Conservation (phyloP, 37 sponge, comb jelly and placozoan genomes). For the Beroe ovata region DNA sequence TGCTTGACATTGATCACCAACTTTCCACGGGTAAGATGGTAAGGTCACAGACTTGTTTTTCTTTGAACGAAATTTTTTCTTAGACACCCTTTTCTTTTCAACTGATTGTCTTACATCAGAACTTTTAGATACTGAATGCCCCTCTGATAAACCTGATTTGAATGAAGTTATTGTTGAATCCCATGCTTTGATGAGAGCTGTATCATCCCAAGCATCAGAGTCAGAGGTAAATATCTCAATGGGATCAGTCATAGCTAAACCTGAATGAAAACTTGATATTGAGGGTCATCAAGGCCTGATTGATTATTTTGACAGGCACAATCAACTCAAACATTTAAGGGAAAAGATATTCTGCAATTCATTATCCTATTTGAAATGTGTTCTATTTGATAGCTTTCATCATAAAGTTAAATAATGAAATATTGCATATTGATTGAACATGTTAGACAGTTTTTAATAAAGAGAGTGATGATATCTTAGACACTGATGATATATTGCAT, state of each 20-base stretch:
- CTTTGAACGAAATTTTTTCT: slow-evolving; percentile 17
- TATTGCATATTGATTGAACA: too few relatives aligned
- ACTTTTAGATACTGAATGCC: background rate
- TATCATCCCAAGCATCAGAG: slow-evolving; percentile 64
- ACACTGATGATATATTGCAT: too few relatives aligned
- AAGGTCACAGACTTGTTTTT: background rate
- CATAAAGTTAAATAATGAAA: too few relatives aligned
- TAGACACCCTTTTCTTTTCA: background rate
- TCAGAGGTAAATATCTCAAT: slow-evolving; percentile 50
- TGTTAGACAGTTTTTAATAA: too few relatives aligned
- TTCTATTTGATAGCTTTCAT: too few relatives aligned
- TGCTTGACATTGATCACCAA: slow-evolving; percentile 55
- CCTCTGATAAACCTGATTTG: slow-evolving; percentile 12
- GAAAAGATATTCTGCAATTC: too few relatives aligned
- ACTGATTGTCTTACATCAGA: background rate
- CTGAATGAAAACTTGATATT: background rate
- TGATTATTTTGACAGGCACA: too few relatives aligned
- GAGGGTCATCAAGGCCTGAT: too few relatives aligned
- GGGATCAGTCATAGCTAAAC: background rate
- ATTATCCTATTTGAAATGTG: too few relatives aligned
- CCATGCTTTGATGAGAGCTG: slow-evolving; percentile 60
- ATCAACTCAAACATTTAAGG: too few relatives aligned
- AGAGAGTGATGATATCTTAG: too few relatives aligned
- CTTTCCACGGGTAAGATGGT: background rate
- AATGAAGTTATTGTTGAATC: slow-evolving; percentile 44